Evolutionary conservation across 2,888 invertebrate genomes (phyloP).

Genomic region (Zygaena filipendulae): DNA sequence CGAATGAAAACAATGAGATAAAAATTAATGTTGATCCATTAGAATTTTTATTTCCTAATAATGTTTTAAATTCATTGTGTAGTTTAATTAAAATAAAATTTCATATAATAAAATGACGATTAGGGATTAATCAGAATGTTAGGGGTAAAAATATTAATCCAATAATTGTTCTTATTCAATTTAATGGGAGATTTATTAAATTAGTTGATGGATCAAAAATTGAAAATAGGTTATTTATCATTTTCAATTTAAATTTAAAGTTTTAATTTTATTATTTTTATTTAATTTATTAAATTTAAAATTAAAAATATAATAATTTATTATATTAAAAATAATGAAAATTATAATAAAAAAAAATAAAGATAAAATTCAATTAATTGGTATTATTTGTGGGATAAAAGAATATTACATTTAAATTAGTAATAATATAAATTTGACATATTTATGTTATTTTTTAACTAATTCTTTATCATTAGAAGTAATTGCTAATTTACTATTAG

Average conservation of each 20-base stretch:
- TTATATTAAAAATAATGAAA: conserved; percentile 58
- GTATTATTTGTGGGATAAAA: conserved; percentile 77
- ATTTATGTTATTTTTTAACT: conserved; percentile 62
- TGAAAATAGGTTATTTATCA: conserved; percentile 76
- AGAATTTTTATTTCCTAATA: conserved; percentile 49
- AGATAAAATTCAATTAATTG: conserved; percentile 64
- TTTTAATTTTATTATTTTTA: conserved; percentile 26
- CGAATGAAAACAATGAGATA: conserved; percentile 66
- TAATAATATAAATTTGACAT: conserved; percentile 77
- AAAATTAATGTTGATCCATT: conserved; percentile 66
- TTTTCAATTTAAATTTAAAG: conserved; percentile 58
- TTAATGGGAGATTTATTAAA: conserved; percentile 58
- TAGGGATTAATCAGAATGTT: conserved; percentile 64
- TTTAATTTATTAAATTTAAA: conserved; percentile 27
- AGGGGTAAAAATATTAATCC: conserved; percentile 60
- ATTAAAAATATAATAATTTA: conserved; percentile 59
- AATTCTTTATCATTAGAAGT: conserved; percentile 74
- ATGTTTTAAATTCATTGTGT: conserved; percentile 69
- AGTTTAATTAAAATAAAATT: conserved; percentile 50
- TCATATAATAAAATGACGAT: conserved; percentile 59
- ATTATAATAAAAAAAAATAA: conserved; percentile 42
- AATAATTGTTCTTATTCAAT: conserved; percentile 70
- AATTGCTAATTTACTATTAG: conserved; percentile 70
- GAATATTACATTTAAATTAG: conserved; percentile 63
- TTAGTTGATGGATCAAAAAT: conserved; percentile 73